A percentile compares a stretch with the other conserved stretches of the same genome.
phyloP scores from a whole-genome alignment of 2,797 vertebrate species.

The Chaetophractus vellerosus region DNA sequence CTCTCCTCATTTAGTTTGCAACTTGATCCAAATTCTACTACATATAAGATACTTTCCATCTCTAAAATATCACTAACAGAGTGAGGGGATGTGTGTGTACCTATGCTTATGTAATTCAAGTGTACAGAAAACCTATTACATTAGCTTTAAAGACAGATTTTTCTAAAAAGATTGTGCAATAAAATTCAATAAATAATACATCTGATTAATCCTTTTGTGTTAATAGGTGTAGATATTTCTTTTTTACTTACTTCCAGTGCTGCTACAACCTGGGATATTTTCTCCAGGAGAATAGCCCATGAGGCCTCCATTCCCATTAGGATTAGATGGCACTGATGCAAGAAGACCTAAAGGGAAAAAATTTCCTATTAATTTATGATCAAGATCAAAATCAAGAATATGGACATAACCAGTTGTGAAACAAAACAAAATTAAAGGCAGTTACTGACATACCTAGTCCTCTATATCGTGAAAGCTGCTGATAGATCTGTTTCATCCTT shows the following conservation, averaged over 20 bases:
- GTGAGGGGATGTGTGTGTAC: background rate
- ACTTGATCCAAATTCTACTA: constrained; percentile 3
- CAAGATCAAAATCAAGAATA: background rate
- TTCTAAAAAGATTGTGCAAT: background rate
- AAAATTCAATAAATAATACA: background rate
- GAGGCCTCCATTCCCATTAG: constrained; percentile 91
- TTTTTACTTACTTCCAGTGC: constrained; percentile 90
- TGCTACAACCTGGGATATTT: constrained; percentile 88
- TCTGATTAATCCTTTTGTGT: constrained; percentile 32
- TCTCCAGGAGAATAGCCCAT: constrained; percentile 92
- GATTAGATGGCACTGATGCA: constrained; percentile 94
- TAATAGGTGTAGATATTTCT: background rate
- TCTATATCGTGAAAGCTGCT: constrained; percentile 96
- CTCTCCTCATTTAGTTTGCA: background rate
- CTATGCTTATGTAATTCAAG: no score
- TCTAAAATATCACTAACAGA: constrained; percentile 38
- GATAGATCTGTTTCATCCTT: constrained; percentile 98
- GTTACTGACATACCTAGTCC: constrained; percentile 93
- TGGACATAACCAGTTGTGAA: background rate
- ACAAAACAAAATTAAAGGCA: background rate
- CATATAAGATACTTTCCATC: background rate
- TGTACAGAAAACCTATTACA: background rate
- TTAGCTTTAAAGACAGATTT: constrained; percentile 38
- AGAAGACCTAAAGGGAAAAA: constrained; percentile 92
- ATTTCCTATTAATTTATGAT: constrained; percentile 32